phyloP scores from a whole-genome alignment of 2,113 vertebrate genomes.

The Ciconia boyciana region DNA sequence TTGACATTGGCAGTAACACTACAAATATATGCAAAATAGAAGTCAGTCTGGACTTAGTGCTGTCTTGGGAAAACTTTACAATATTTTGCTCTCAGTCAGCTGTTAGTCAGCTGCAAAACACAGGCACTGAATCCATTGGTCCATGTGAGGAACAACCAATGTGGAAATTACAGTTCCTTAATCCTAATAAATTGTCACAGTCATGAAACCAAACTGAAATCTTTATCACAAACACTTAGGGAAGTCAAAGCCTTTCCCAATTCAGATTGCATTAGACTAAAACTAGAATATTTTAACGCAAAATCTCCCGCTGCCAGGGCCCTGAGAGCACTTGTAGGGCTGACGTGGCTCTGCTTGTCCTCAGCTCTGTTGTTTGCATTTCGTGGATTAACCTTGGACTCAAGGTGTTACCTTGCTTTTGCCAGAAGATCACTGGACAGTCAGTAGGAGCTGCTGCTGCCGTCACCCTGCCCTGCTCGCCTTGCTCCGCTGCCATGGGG shows the following conservation, averaged over 20 bases:
- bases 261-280: neutral
- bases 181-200: neutral
- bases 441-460: neutral
- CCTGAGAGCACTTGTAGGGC: neutral
- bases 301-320: neutral
- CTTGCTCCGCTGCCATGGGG: neutral
- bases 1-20: neutral
- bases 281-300: neutral
- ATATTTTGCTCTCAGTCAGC: neutral
- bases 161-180: neutral
- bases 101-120: neutral
- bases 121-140: neutral
- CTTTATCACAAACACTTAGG: neutral
- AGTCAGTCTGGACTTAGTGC: neutral
- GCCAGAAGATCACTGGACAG: neutral
- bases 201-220: neutral
- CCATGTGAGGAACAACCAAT: neutral
- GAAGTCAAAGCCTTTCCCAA: neutral
- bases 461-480: neutral
- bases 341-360: neutral
- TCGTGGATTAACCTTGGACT: neutral
- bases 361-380: neutral
- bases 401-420: neutral
- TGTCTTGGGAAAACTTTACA: neutral
- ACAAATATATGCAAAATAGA: neutral